These are phyloP conservation scores for Acrobasis consociella DNA, from an alignment of 2,888 invertebrate genomes.

Conservation along the genomic window DNA sequence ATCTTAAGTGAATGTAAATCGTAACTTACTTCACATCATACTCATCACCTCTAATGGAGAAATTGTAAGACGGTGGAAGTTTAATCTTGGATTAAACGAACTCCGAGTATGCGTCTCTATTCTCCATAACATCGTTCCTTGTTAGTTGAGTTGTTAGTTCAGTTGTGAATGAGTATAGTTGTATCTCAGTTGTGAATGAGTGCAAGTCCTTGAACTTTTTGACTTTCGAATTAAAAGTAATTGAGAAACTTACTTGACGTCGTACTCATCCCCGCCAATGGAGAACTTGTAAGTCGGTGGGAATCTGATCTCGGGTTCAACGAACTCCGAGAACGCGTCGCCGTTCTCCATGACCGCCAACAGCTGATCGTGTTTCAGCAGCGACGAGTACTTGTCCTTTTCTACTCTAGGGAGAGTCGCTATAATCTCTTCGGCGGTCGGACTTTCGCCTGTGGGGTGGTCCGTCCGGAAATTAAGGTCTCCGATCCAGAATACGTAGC, in stretches of 20 bases:
- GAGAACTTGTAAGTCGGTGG: slow-evolving; percentile 95
- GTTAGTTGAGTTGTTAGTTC: no score
- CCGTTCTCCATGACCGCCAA: slow-evolving; percentile 86
- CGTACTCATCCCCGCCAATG: slow-evolving; percentile 88
- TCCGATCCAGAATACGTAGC: slow-evolving; percentile 96
- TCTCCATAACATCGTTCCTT: no score
- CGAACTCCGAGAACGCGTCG: slow-evolving; percentile 92
- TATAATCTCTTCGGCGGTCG: slow-evolving; percentile 87
- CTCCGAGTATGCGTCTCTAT: no score
- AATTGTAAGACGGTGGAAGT: no score
- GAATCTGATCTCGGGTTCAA: slow-evolving; percentile 88
- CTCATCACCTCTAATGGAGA: no score
- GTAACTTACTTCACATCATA: no score
- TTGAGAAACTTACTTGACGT: slow-evolving; percentile 85
- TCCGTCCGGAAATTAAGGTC: slow-evolving; percentile 93
- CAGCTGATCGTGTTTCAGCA: slow-evolving; percentile 91
- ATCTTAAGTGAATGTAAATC: no score
- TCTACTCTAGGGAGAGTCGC: slow-evolving; percentile 83
- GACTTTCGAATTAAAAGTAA: no score
- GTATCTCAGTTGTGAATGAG: no score
- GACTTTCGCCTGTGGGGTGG: slow-evolving; percentile 83
- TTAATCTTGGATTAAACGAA: no score
- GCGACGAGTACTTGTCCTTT: slow-evolving; percentile 84
- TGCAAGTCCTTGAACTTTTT: no score
- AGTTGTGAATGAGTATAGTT: no score